Evolutionary conservation across 2,888 invertebrate genomes (phyloP), one percentile per base, ranked within the genome.

Genomic region (Diaperis boleti): DNA sequence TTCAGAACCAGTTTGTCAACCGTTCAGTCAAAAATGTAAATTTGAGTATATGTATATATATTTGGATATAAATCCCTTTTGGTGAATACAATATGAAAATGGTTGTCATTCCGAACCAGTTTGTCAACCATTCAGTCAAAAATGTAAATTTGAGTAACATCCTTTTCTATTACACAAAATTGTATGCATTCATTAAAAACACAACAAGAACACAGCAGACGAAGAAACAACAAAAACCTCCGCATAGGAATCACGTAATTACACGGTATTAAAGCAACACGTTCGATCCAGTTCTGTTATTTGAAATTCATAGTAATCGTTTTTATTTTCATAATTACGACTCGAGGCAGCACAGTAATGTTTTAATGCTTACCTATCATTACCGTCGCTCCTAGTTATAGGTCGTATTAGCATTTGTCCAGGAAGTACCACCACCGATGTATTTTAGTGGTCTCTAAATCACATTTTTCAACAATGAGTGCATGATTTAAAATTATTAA

Each of bases 301-400:
- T n/a, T n/a, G n/a, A 22, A 22, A 22, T 26, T 26, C 26, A 26
- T 26, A 26, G 6, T 26, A n/a, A 26, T 26, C n/a, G 26, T 26
- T 26, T 26, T 5, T 26, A 26, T 26, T 26, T 26, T 5, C n/a
- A 5, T 26, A 26, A 26, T 47, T 47, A 29, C 47, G 31, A 26
- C 26, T 20, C 15, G 13, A 15, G 7, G 47, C 47, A 47, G 10
- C 29, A 47, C 47, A 47, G 29, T 15, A 29, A 31, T 26, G 15
- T 45, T 45, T 45, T 26, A 45, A 33, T 33, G 10, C 15, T 33
- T 49, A 33, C 49, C 49, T 49, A 35, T 49, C 11, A 49, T 49
- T 49, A 35, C 15, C 49, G 35, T 35, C 6, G 49, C 49, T 35
- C 17, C 49, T 18, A 20, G 49, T 49, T 49, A 33, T 49, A 49